Evolutionary conservation across 2,888 invertebrate species (phyloP).

Genomic region (Mythimna ferrago): DNA sequence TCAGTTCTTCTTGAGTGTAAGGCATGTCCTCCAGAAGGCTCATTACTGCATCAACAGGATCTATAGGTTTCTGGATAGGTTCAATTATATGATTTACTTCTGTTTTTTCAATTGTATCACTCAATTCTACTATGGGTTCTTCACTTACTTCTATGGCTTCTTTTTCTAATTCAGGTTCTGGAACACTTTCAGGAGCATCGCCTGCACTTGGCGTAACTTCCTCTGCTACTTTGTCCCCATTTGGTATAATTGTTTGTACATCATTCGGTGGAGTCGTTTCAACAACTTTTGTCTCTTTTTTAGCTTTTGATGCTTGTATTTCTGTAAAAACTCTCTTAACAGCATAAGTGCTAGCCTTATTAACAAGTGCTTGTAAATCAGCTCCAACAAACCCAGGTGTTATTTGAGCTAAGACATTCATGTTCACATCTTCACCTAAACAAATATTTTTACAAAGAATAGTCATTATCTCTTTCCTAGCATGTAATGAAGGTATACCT

Average conservation of each 20-base stretch:
- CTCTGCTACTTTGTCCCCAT: slow-evolving; percentile 82
- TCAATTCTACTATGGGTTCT: slow-evolving; percentile 65
- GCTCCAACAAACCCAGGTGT: slow-evolving; percentile 99
- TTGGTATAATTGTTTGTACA: slow-evolving; percentile 76
- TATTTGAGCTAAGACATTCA: slow-evolving; percentile 93
- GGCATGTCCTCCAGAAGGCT: slow-evolving; percentile 93
- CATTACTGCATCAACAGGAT: slow-evolving; percentile 89
- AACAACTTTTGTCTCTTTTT: slow-evolving; percentile 54
- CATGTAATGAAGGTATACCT: slow-evolving; percentile 97
- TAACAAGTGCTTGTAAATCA: slow-evolving; percentile 96
- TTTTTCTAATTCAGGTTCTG: slow-evolving; percentile 57
- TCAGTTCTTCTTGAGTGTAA: slow-evolving; percentile 91
- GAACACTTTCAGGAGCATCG: slow-evolving; percentile 67
- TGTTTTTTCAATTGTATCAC: slow-evolving; percentile 53
- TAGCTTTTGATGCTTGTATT: slow-evolving; percentile 72
- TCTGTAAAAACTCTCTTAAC: slow-evolving; percentile 92
- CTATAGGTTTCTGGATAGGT: slow-evolving; percentile 63
- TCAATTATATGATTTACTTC: slow-evolving; percentile 68
- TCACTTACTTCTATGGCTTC: slow-evolving; percentile 44
- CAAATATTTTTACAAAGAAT: slow-evolving; percentile 93
- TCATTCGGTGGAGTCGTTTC: slow-evolving; percentile 63
- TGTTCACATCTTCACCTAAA: slow-evolving; percentile 93
- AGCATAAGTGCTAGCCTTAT: slow-evolving; percentile 97
- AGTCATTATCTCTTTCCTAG: slow-evolving; percentile 95
- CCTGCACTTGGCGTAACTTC: slow-evolving; percentile 63